A percentile compares a stretch with the other conserved stretches of the same genome.
Evolutionary conservation across 2,888 invertebrate species (phyloP).

Genomic region (Invenusta paracnida): DNA sequence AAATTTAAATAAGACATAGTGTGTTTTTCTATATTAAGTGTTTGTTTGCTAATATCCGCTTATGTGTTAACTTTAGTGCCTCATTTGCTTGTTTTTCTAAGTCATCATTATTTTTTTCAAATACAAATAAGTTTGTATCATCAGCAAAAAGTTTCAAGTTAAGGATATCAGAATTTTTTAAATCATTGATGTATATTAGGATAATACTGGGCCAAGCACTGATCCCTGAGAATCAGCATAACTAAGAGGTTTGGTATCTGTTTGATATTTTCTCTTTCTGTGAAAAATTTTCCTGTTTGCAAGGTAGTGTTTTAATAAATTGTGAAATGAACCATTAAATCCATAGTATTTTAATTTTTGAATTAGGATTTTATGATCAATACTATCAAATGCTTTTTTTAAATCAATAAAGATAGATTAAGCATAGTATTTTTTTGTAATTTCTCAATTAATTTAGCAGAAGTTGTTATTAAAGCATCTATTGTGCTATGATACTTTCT

Average conservation of each 20-base stretch:
- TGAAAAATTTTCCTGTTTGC: not conserved
- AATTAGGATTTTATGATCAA: not conserved
- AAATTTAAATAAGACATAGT: too few relatives aligned
- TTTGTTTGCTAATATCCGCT: too few relatives aligned
- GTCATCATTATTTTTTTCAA: not conserved
- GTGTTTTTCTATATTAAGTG: too few relatives aligned
- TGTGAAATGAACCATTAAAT: not conserved
- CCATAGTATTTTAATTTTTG: too few relatives aligned
- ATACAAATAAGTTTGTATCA: not conserved
- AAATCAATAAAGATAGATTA: not conserved
- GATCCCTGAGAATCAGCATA: not conserved
- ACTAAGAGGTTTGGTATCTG: not conserved
- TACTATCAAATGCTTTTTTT: not conserved
- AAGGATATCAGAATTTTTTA: not conserved
- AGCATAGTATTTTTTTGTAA: not conserved
- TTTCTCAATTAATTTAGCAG: too few relatives aligned
- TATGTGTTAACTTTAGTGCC: too few relatives aligned
- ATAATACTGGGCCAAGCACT: not conserved
- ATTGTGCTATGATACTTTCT: too few relatives aligned
- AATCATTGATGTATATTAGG: not conserved
- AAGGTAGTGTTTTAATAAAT: not conserved
- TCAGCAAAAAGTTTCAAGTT: not conserved
- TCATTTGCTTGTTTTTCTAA: too few relatives aligned
- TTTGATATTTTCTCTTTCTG: not conserved
- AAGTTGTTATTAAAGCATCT: too few relatives aligned